Evolutionary conservation across 2,797 vertebrate species (phyloP).

Genomic region (Merluccius polli): DNA sequence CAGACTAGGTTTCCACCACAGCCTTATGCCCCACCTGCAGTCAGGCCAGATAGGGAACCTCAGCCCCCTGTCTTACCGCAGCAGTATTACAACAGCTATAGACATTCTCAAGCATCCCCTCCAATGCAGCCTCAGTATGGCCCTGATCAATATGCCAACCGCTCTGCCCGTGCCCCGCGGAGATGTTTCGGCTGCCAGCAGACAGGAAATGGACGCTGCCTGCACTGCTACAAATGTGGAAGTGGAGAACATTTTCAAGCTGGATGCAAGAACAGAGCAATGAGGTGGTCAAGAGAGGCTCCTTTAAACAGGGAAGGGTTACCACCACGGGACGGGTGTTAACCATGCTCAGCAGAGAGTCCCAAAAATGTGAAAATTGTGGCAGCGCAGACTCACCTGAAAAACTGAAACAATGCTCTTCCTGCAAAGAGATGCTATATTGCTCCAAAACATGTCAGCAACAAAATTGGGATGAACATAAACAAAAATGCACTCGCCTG

Average conservation of each 20-base stretch:
- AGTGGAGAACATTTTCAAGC: conserved; percentile 23
- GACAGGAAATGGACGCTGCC: conserved; percentile 4
- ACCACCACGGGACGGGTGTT: conserved; percentile 6
- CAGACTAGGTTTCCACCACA: background rate
- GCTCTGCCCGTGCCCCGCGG: background rate
- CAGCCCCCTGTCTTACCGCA: background rate
- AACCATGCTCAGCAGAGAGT: conserved; percentile 7
- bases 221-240: conserved; percentile 24
- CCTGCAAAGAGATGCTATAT: no score
- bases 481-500: conserved; percentile 7
- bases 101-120: background rate
- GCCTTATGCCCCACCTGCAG: background rate
- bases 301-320: conserved; percentile 30
- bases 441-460: no score
- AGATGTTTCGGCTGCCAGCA: conserved; percentile 17
- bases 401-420: no score
- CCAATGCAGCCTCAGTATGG: background rate
- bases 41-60: background rate
- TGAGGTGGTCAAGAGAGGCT: background rate
- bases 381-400: conserved; percentile 19
- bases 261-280: conserved; percentile 15
- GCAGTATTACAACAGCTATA: background rate
- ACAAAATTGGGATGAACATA: no score
- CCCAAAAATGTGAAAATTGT: conserved; percentile 21
- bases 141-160: rapidly evolving